Evolutionary conservation across 1,140 invertebrate species (phyloP).

Genomic region (Archegozetes longisetosus): DNA sequence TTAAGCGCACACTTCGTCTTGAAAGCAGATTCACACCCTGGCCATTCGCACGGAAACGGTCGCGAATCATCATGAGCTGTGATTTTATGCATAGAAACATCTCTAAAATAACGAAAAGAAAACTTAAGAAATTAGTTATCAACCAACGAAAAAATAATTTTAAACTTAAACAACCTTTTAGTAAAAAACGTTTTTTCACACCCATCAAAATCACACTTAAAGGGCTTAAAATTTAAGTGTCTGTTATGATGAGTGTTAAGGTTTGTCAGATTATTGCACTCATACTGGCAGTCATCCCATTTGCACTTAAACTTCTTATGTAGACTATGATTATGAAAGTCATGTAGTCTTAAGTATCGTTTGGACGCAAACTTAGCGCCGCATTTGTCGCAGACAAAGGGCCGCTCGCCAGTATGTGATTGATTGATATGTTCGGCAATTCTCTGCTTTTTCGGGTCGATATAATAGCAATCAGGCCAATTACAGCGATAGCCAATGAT

Average conservation of each 20-base stretch:
- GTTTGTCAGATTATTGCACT: not conserved
- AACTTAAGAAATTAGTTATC: too few relatives aligned
- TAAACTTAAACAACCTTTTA: constrained; percentile 1
- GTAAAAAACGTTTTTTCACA: not conserved
- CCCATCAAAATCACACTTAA: not conserved
- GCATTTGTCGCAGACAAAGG: too few relatives aligned
- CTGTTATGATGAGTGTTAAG: not conserved
- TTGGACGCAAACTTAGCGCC: not conserved
- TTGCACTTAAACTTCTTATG: not conserved
- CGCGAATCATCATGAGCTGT: constrained; percentile 2
- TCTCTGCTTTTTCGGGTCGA: too few relatives aligned
- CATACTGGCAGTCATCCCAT: not conserved
- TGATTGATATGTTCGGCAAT: too few relatives aligned
- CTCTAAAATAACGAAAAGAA: too few relatives aligned
- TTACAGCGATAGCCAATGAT: too few relatives aligned
- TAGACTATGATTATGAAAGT: not conserved
- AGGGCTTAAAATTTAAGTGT: not conserved
- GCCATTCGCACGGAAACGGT: constrained; percentile 76
- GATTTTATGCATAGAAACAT: constrained; percentile 2
- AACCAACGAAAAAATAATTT: too few relatives aligned
- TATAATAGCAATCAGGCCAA: too few relatives aligned
- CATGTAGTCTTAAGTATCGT: not conserved
- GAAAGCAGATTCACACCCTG: constrained; percentile 54
- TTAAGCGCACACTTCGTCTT: constrained; percentile 12
- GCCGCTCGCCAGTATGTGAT: too few relatives aligned